phyloP scores from a whole-genome alignment of 2,113 vertebrate species.

The Lampris incognitus region DNA sequence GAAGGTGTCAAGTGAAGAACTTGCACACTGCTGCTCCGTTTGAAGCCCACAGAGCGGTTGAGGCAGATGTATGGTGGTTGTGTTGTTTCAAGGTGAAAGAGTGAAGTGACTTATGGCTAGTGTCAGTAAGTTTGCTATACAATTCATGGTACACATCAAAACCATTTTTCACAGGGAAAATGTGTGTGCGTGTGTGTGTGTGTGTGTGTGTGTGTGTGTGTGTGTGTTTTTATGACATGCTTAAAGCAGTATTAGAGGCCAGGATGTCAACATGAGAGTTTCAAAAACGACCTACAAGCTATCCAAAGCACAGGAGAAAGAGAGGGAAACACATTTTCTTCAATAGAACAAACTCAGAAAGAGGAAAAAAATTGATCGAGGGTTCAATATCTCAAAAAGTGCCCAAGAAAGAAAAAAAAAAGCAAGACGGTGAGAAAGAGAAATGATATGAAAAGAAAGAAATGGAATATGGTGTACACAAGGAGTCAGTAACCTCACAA shows the following conservation, averaged over 20 bases:
- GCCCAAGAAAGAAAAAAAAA: conserved; percentile 22
- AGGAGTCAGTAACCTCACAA: conserved; percentile 72
- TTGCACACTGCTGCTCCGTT: conserved; percentile 13
- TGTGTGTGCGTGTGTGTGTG: no score
- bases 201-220: no score
- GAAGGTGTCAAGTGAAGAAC: conserved; percentile 39
- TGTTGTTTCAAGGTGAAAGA: no score
- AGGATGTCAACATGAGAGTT: neutral
- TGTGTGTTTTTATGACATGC: no score
- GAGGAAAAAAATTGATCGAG: neutral
- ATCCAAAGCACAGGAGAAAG: conserved; percentile 2
- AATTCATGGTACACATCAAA: neutral
- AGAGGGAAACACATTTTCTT: conserved; percentile 3
- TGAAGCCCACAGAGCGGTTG: neutral
- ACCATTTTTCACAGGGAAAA: neutral
- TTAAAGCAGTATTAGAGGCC: neutral
- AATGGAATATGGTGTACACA: conserved; percentile 62
- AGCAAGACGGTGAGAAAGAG: conserved; percentile 35
- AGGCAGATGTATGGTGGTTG: no score
- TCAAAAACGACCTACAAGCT: neutral
- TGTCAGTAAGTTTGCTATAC: neutral
- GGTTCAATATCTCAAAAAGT: neutral
- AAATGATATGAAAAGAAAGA: conserved; percentile 48
- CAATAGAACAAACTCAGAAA: conserved; percentile 16
- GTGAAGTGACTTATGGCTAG: neutral